Conservation (phyloP, 1,140 invertebrate genomes). For the Ephestia elutella region DNA sequence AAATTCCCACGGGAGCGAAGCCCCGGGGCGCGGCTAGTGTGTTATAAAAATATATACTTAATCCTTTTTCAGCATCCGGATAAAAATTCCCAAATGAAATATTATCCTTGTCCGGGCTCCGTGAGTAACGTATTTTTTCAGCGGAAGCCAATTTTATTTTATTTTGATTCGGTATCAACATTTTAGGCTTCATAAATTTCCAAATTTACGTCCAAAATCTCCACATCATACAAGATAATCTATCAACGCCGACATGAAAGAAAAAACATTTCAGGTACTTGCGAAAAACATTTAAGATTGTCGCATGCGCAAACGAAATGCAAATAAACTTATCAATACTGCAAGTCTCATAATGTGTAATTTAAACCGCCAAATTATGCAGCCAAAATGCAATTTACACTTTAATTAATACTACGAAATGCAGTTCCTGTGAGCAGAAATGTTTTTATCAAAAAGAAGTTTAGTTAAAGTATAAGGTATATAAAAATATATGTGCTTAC, state of each 20-base stretch:
- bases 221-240: background rate
- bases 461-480: background rate
- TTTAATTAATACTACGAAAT: conserved; percentile 3
- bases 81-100: too few relatives aligned
- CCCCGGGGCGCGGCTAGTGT: too few relatives aligned
- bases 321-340: conserved; percentile 18
- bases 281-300: background rate
- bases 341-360: conserved; percentile 3
- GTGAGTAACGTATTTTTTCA: too few relatives aligned
- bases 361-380: conserved; percentile 7
- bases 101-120: too few relatives aligned
- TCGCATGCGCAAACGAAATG: background rate
- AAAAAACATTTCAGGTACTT: background rate
- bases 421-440: background rate
- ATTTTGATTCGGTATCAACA: background rate
- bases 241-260: background rate
- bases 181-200: background rate
- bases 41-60: too few relatives aligned
- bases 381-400: conserved; percentile 8
- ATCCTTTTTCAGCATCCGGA: too few relatives aligned
- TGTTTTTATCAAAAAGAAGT: background rate
- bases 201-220: background rate
- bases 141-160: too few relatives aligned
- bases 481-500: too few relatives aligned
- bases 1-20: too few relatives aligned